Percentiles rank a stretch among this genome's conserved stretches.
Conservation (phyloP, 2,888 invertebrate genomes). For the Eupithecia subfuscata region DNA sequence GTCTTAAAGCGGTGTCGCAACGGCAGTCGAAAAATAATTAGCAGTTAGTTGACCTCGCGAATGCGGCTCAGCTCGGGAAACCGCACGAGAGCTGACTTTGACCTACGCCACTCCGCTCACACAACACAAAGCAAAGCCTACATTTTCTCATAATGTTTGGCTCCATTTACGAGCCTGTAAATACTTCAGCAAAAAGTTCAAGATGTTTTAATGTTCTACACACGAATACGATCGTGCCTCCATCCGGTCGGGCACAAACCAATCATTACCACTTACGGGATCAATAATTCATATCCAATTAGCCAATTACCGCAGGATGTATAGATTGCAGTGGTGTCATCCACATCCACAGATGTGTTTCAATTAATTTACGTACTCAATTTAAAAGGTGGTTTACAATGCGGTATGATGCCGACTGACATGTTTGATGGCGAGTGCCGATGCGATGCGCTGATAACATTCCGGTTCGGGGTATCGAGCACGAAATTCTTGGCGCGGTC, state of each 20-base stretch:
- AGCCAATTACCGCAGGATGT: slow-evolving; percentile 69
- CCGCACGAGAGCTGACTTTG: slow-evolving; percentile 72
- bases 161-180: slow-evolving; percentile 44
- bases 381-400: slow-evolving; percentile 75
- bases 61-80: slow-evolving; percentile 60
- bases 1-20: slow-evolving; percentile 69
- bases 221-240: slow-evolving; percentile 44
- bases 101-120: slow-evolving; percentile 52
- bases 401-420: slow-evolving; percentile 68
- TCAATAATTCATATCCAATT: slow-evolving; percentile 76
- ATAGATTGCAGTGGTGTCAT: slow-evolving; percentile 52
- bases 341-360: slow-evolving; percentile 57
- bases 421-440: slow-evolving; percentile 70
- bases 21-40: slow-evolving; percentile 77
- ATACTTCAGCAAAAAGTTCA: slow-evolving; percentile 49
- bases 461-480: slow-evolving; percentile 76
- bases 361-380: slow-evolving; percentile 65
- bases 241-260: slow-evolving; percentile 57
- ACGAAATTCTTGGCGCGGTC: slow-evolving; percentile 77
- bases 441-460: slow-evolving; percentile 80
- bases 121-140: slow-evolving; percentile 31
- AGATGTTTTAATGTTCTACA: slow-evolving; percentile 48
- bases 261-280: slow-evolving; percentile 64
- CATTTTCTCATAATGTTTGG: slow-evolving; percentile 48
- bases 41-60: slow-evolving; percentile 73